These are phyloP conservation scores for Eciton burchellii DNA, from an alignment of 1,140 invertebrate species.

Conservation along the genomic window DNA sequence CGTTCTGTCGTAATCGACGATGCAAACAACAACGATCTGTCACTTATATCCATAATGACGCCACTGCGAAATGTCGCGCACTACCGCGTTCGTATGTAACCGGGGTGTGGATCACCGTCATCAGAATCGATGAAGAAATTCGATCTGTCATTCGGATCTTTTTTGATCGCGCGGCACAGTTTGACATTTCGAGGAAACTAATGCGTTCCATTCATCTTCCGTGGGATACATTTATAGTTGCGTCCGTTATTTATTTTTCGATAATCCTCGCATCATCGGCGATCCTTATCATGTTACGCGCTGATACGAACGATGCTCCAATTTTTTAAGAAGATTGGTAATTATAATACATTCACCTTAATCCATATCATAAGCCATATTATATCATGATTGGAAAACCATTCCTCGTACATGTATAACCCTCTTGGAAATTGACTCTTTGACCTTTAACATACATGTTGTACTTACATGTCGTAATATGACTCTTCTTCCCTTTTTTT, in stretches of 20 bases:
- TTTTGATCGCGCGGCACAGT: not conserved
- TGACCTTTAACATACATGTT: conserved; percentile 14
- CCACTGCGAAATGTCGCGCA: conserved; percentile 32
- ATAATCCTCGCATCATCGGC: conserved; percentile 49
- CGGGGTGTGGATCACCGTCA: conserved; percentile 26
- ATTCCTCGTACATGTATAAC: not conserved
- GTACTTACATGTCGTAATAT: no score
- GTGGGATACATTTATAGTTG: conserved; percentile 7
- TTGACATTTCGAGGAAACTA: conserved; percentile 12
- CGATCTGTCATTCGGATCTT: not conserved
- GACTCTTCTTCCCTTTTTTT: no score
- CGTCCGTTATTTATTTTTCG: conserved; percentile 10
- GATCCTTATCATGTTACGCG: conserved; percentile 79
- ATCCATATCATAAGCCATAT: not conserved
- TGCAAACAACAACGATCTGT: conserved; percentile 54
- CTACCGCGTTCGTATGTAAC: conserved; percentile 9
- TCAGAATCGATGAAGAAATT: not conserved
- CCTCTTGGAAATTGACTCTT: not conserved
- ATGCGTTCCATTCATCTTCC: conserved; percentile 26
- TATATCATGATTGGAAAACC: not conserved
- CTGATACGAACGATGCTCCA: conserved; percentile 82
- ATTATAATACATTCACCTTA: conserved; percentile 64
- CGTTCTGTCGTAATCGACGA: conserved; percentile 41
- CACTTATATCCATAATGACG: conserved; percentile 38
- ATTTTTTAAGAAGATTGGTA: conserved; percentile 85